Evolutionary conservation across 1,140 invertebrate species (phyloP), one percentile per base, ranked within the genome.

Genomic region (Lanistes nyassanus): DNA sequence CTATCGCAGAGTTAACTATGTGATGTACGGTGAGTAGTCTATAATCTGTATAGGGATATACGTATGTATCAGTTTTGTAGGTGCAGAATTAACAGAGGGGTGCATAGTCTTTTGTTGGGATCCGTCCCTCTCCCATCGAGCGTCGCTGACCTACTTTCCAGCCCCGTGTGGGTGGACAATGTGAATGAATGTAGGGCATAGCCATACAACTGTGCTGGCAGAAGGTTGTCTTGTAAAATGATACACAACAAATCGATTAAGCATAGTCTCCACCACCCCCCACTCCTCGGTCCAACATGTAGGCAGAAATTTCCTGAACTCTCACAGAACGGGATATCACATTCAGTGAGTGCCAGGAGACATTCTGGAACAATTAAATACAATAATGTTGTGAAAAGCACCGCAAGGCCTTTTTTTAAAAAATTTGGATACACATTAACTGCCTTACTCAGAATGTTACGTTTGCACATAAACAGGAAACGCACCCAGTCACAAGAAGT

Each of bases 21-120:
- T 83, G 13, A 81, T 82, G 13, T 83, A 81, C 67, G 82, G 82
- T 83, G 78, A 79, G 75, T 73, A 55, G n/a, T 36, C 26, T 23
- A 23, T 13, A 29, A 62, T 1, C 19, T 2, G n/a, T 19, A 53
- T 4, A 23, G 4, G 31, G 21, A 6, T n/a, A 6, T 16, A 23
- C 23, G 13, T 11, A 23, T 66, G 26, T 31, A 66, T 7, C 36
- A 6, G n/a, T 29, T n/a, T 7, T 26, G 23, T 7, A 23, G 7
- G 7, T 66, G 37, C 23, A 6, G 21, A 66, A 23, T 26, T 31
- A 36, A 26, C 7, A 34, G 31, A 66, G 64, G 26, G 1, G 7
- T 31, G 7, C 64, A 31, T 26, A 5, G 26, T 34, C n/a, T n/a
- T 66, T 31, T 23, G 23, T 34, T 23, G 37, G 26, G 7, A n/a